phyloP scores from a whole-genome alignment of 2,113 vertebrate species.

The Tetraodon nigroviridis region DNA sequence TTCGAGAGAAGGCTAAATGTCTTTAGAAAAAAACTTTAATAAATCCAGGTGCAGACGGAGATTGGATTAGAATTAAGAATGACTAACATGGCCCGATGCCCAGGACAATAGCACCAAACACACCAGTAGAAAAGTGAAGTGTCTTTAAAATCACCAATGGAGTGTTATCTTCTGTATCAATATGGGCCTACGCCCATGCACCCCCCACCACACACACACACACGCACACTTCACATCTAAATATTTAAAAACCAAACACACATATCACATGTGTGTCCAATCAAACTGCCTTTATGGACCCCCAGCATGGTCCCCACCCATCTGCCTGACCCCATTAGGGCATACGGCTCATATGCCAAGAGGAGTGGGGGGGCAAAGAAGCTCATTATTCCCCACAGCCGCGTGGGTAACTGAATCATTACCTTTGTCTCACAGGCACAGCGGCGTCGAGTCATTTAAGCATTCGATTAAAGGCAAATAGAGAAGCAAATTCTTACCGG shows the following conservation, averaged over 20 bases:
- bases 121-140: not conserved
- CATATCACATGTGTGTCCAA: slow-evolving; percentile 3
- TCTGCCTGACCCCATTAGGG: slow-evolving; percentile 73
- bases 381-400: slow-evolving; percentile 58
- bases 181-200: not conserved
- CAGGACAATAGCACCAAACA: slow-evolving; percentile 4
- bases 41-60: too few species aligned
- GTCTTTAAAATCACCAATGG: slow-evolving; percentile 3
- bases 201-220: not conserved
- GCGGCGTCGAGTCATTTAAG: slow-evolving; percentile 4
- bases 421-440: slow-evolving; percentile 40
- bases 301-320: slow-evolving; percentile 56
- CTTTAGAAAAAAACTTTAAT: too few species aligned
- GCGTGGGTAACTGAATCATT: slow-evolving; percentile 25
- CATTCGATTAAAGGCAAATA: not conserved
- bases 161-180: not conserved
- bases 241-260: slow-evolving; percentile 21
- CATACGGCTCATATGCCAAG: slow-evolving; percentile 52
- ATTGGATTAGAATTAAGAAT: too few species aligned
- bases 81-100: slow-evolving; percentile 45
- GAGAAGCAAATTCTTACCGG: slow-evolving; percentile 35
- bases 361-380: slow-evolving; percentile 9
- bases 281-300: slow-evolving; percentile 27
- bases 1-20: too few species aligned
- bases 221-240: not conserved